Evolutionary conservation across 1,140 invertebrate genomes (phyloP).

Genomic region (Pristionchus pacificus): DNA sequence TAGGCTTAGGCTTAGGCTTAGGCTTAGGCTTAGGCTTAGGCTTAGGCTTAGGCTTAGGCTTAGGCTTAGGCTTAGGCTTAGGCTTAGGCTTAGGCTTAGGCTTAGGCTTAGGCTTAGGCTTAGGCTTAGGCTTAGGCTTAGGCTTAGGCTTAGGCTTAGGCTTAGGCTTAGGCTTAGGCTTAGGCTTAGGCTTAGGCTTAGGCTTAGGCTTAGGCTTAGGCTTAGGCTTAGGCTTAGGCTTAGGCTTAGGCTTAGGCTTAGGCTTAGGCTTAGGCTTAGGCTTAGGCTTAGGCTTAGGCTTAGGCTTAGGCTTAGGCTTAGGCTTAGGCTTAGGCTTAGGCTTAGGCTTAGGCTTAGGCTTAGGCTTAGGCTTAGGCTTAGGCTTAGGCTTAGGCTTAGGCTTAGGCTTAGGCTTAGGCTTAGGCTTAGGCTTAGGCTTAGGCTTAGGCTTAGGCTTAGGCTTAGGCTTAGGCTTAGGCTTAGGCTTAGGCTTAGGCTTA

Average conservation of each 20-base stretch:
- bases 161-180: slow-evolving; percentile 1
- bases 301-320: neutral
- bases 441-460: slow-evolving; percentile 6
- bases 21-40: neutral
- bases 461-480: slow-evolving; percentile 6
- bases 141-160: neutral
- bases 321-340: slow-evolving; percentile 16
- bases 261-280: neutral
- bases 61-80: neutral
- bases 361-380: slow-evolving; percentile 8
- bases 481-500: slow-evolving; percentile 8
- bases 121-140: neutral
- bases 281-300: neutral
- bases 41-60: slow-evolving; percentile 1
- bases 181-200: neutral
- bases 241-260: neutral
- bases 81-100: neutral
- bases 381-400: slow-evolving; percentile 6
- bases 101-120: slow-evolving; percentile 1
- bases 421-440: slow-evolving; percentile 8
- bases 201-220: neutral
- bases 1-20: slow-evolving; percentile 4
- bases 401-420: slow-evolving; percentile 6
- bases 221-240: slow-evolving; percentile 1
- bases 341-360: slow-evolving; percentile 8